Conservation (phyloP, 2,113 vertebrate genomes). For the Columba livia region DNA sequence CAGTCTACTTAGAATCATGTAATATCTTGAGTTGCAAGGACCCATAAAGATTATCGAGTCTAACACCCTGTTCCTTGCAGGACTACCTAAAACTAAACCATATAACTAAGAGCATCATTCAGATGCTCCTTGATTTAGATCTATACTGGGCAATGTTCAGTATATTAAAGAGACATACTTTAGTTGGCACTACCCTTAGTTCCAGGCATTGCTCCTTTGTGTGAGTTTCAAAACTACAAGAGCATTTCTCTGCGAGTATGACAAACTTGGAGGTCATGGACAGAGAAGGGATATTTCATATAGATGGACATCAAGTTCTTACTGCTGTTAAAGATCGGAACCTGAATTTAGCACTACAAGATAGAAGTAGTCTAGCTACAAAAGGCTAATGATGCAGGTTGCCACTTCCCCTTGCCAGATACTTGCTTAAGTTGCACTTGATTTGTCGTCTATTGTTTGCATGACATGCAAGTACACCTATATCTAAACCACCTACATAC, state of each 20-base stretch:
- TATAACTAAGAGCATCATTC: neutral
- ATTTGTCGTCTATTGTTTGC: neutral
- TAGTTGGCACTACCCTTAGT: neutral
- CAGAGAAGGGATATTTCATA: neutral
- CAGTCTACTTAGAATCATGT: neutral
- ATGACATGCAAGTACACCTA: neutral
- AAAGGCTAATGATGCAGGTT: neutral
- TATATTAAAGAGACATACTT: neutral
- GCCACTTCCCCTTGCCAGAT: neutral
- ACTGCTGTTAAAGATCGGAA: neutral
- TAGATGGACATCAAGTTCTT: neutral
- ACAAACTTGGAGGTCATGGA: neutral
- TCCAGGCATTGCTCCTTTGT: neutral
- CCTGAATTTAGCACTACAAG: neutral
- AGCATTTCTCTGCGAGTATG: neutral
- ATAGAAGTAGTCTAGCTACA: neutral
- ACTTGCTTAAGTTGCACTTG: neutral
- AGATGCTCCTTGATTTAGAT: neutral
- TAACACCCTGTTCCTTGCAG: neutral
- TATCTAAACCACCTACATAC: neutral
- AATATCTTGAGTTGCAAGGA: neutral
- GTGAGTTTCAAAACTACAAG: neutral
- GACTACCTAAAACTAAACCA: neutral
- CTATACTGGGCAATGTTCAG: neutral
- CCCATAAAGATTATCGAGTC: neutral